phyloP scores from a whole-genome alignment of 2,888 invertebrate species.

The Auanema freiburgensis region DNA sequence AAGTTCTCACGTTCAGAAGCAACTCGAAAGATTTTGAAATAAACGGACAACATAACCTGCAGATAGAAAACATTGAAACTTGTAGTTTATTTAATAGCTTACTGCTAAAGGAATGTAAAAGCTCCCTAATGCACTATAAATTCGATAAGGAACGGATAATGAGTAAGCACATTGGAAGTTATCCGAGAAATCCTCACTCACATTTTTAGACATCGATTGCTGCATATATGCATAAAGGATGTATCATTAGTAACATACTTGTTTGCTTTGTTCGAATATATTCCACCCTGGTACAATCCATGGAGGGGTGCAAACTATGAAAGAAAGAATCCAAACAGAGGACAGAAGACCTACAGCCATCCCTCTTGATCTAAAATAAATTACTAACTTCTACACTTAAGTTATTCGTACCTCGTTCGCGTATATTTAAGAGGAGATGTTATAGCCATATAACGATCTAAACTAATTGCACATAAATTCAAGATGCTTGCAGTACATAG shows the following conservation, averaged over 20 bases:
- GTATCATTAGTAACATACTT: not conserved
- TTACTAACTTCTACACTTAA: not conserved
- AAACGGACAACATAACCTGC: slow-evolving; percentile 66
- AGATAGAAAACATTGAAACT: slow-evolving; percentile 10
- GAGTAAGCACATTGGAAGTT: slow-evolving; percentile 59
- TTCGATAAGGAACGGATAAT: slow-evolving; percentile 63
- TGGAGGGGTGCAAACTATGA: slow-evolving; percentile 65
- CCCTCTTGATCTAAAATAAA: slow-evolving; percentile 53
- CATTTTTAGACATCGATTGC: not conserved
- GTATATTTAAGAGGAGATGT: slow-evolving; percentile 65
- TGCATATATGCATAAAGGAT: not conserved
- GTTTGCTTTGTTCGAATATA: slow-evolving; percentile 39
- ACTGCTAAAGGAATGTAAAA: slow-evolving; percentile 66
- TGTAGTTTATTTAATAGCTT: not conserved
- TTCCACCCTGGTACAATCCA: slow-evolving; percentile 64
- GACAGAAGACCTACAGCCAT: slow-evolving; percentile 63
- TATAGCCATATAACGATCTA: slow-evolving; percentile 66
- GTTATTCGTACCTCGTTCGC: slow-evolving; percentile 51
- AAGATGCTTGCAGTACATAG: slow-evolving; percentile 64
- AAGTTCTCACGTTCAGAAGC: slow-evolving; percentile 62
- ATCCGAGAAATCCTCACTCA: slow-evolving; percentile 2
- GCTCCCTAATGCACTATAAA: slow-evolving; percentile 67
- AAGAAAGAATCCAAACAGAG: slow-evolving; percentile 64
- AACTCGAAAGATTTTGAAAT: slow-evolving; percentile 64
- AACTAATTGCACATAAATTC: slow-evolving; percentile 63